These are phyloP conservation scores for Aporophyla nigra DNA, from an alignment of 2,888 invertebrate genomes.

Conservation along the genomic window DNA sequence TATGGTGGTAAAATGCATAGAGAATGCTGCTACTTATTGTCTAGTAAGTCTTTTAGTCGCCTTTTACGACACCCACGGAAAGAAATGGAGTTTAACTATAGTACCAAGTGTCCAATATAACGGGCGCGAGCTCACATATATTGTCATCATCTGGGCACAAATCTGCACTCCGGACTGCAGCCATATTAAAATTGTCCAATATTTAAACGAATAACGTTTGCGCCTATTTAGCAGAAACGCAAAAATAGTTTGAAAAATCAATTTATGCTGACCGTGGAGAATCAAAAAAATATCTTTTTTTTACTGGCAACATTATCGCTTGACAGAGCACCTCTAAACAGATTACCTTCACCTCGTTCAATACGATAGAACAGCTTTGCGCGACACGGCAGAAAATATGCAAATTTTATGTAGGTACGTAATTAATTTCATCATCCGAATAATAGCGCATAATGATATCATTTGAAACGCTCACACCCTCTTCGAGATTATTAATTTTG, in stretches of 20 bases:
- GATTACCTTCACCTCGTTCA: slow-evolving; percentile 29
- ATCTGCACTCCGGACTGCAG: background rate
- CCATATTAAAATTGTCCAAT: background rate
- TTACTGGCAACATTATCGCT: slow-evolving; percentile 12
- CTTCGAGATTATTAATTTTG: slow-evolving; percentile 78
- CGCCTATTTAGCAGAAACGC: background rate
- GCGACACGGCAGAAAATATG: slow-evolving; percentile 60
- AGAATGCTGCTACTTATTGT: no score
- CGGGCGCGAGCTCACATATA: no score
- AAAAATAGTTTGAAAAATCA: background rate
- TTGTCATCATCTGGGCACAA: background rate
- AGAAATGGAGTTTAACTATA: no score
- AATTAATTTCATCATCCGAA: slow-evolving; percentile 74
- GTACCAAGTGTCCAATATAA: no score
- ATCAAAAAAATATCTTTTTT: background rate
- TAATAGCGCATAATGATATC: slow-evolving; percentile 74
- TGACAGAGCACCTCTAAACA: slow-evolving; percentile 14
- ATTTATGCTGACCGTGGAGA: background rate
- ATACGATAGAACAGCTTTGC: slow-evolving; percentile 31
- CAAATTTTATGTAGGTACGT: slow-evolving; percentile 68
- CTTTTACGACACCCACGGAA: no score
- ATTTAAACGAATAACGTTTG: background rate
- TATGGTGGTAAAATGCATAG: no score
- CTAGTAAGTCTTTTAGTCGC: no score
- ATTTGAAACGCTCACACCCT: slow-evolving; percentile 69